phyloP scores from a whole-genome alignment of 1,140 invertebrate species.

The Brachionus paranguensis region DNA sequence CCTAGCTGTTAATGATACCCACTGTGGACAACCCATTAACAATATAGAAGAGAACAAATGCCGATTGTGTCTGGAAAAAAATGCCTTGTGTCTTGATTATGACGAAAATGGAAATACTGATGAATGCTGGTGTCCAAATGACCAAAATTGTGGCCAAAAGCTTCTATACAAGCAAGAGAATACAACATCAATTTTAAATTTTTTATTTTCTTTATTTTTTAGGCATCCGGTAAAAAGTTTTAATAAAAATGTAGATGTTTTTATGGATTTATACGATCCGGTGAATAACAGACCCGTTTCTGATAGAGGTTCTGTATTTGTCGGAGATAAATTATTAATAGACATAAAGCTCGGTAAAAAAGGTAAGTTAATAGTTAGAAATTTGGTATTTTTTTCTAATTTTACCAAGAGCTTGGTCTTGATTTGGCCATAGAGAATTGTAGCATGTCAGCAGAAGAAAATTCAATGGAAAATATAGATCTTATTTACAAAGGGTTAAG shows the following conservation, averaged over 20 bases:
- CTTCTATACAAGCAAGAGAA: background rate
- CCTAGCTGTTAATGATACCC: constrained; percentile 9
- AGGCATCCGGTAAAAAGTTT: constrained; percentile 2
- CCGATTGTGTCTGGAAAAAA: constrained; percentile 24
- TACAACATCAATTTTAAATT: background rate
- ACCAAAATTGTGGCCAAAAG: constrained; percentile 1
- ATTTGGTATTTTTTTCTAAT: background rate
- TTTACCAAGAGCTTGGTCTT: background rate
- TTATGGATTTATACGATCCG: background rate
- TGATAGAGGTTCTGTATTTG: background rate
- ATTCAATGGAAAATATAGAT: constrained; percentile 4
- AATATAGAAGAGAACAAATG: constrained; percentile 34
- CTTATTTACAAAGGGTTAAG: background rate
- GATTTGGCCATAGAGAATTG: constrained; percentile 16
- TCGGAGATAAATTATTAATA: constrained; percentile 33
- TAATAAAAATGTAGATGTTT: background rate
- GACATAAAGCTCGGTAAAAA: background rate
- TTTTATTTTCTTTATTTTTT: background rate
- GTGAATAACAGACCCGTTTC: background rate
- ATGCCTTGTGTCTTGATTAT: constrained; percentile 33
- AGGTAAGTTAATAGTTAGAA: background rate
- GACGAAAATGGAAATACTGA: constrained; percentile 24
- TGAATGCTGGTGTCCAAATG: constrained; percentile 38
- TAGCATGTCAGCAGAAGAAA: background rate
- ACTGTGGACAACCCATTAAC: constrained; percentile 26